A percentile compares a stretch with the other conserved stretches of the same genome.
These are phyloP conservation scores for Clistopyga incitator DNA, from an alignment of 2,888 invertebrate genomes.

Conservation along the genomic window DNA sequence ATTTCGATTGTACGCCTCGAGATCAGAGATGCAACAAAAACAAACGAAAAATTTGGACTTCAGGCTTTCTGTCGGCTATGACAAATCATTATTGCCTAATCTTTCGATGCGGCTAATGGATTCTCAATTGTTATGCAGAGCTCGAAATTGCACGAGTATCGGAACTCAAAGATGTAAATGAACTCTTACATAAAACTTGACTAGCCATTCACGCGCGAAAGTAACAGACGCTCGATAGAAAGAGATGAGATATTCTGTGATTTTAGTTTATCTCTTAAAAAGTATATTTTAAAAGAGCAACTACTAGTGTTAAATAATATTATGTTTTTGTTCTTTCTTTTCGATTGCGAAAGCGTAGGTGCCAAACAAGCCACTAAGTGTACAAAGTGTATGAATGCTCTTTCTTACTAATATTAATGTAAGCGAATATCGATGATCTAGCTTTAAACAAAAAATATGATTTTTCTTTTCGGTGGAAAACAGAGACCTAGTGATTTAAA, in stretches of 20 bases:
- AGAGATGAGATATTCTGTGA: conserved; percentile 74
- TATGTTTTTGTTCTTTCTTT: conserved; percentile 26
- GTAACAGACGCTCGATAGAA: conserved; percentile 32
- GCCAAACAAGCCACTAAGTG: conserved; percentile 67
- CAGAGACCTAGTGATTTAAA: conserved; percentile 38
- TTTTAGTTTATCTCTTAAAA: conserved; percentile 73
- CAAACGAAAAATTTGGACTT: neutral
- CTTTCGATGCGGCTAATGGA: neutral
- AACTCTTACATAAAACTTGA: conserved; percentile 47
- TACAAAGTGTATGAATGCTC: conserved; percentile 68
- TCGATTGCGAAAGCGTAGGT: conserved; percentile 55
- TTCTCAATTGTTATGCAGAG: conserved; percentile 32
- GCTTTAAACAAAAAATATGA: conserved; percentile 37
- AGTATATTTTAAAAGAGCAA: conserved; percentile 35
- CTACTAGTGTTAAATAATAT: conserved; percentile 27
- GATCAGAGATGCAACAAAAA: neutral
- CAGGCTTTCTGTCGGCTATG: conserved; percentile 27
- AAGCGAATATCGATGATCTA: conserved; percentile 51
- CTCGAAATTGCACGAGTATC: conserved; percentile 16
- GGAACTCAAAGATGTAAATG: neutral
- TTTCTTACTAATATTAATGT: conserved; percentile 63
- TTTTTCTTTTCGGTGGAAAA: conserved; percentile 38
- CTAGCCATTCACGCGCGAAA: conserved; percentile 29
- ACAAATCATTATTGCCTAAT: conserved; percentile 32
- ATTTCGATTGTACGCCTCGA: neutral